Evolutionary conservation across 2,113 vertebrate species (phyloP).

Genomic region (Calidris pygmaea): DNA sequence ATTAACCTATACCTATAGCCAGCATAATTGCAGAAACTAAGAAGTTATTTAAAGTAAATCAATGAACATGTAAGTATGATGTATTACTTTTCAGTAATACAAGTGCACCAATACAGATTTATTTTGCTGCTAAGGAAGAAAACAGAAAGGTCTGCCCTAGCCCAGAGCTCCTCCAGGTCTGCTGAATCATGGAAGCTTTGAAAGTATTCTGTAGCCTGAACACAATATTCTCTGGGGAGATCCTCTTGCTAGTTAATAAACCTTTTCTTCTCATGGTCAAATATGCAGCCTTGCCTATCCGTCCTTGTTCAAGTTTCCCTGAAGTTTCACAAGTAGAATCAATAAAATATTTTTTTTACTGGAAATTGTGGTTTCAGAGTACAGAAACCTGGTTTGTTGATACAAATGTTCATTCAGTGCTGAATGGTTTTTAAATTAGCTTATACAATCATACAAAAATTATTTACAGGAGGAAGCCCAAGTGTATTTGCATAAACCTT

Average conservation of each 20-base stretch:
- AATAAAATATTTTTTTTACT: not conserved
- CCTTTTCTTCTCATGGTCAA: not conserved
- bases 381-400: not conserved
- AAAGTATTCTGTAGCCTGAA: not conserved
- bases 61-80: not conserved
- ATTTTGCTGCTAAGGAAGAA: not conserved
- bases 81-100: not conserved
- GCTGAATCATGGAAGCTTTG: not conserved
- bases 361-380: not conserved
- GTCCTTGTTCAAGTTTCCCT: not conserved
- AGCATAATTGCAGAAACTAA: not conserved
- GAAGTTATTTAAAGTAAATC: not conserved
- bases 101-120: not conserved
- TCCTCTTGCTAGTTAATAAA: not conserved
- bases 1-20: not conserved
- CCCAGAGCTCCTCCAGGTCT: not conserved
- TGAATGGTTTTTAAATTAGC: conserved; percentile 20
- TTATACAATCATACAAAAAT: not conserved
- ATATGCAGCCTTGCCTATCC: not conserved
- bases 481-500: not conserved
- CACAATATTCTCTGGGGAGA: not conserved
- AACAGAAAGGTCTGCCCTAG: not conserved
- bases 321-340: not conserved
- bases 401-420: not conserved
- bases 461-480: not conserved